These are phyloP conservation scores for Lottia gigantea DNA, from an alignment of 2,888 invertebrate species.

Conservation along the genomic window DNA sequence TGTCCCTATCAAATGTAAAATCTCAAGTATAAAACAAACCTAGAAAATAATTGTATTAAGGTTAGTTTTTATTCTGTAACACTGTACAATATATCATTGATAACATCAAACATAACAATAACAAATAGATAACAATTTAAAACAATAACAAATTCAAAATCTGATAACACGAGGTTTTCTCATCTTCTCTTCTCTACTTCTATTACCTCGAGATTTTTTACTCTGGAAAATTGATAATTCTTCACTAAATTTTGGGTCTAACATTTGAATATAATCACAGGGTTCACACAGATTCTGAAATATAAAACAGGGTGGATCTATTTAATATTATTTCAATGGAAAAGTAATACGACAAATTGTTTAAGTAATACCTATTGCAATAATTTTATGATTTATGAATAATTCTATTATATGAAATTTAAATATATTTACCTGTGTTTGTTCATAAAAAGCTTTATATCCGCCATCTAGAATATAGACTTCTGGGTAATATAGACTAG, in stretches of 20 bases:
- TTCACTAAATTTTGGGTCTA: conserved; percentile 80
- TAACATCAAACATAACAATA: too few relatives aligned
- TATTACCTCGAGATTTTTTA: conserved; percentile 11
- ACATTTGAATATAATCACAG: conserved; percentile 85
- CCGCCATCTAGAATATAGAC: too few relatives aligned
- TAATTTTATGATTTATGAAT: too few relatives aligned
- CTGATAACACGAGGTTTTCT: not conserved
- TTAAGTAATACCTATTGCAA: too few relatives aligned
- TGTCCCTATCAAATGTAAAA: too few relatives aligned
- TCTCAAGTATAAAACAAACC: too few relatives aligned
- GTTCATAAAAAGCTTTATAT: conserved; percentile 56
- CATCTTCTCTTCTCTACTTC: not conserved
- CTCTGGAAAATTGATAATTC: conserved; percentile 70
- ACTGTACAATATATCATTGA: too few relatives aligned
- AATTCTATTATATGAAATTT: too few relatives aligned
- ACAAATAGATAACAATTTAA: not conserved
- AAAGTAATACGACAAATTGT: too few relatives aligned
- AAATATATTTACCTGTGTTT: conserved; percentile 65
- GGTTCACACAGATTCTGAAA: conserved; percentile 76
- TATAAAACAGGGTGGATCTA: not conserved
- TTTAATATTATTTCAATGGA: too few relatives aligned
- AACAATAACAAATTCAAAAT: not conserved
- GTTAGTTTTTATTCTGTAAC: too few relatives aligned
- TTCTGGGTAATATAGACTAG: conserved; percentile 68
- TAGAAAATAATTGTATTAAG: too few relatives aligned